A percentile compares a stretch with the other conserved stretches of the same genome.
phyloP scores from a whole-genome alignment of 2,888 invertebrate species.

The Allacma fusca region DNA sequence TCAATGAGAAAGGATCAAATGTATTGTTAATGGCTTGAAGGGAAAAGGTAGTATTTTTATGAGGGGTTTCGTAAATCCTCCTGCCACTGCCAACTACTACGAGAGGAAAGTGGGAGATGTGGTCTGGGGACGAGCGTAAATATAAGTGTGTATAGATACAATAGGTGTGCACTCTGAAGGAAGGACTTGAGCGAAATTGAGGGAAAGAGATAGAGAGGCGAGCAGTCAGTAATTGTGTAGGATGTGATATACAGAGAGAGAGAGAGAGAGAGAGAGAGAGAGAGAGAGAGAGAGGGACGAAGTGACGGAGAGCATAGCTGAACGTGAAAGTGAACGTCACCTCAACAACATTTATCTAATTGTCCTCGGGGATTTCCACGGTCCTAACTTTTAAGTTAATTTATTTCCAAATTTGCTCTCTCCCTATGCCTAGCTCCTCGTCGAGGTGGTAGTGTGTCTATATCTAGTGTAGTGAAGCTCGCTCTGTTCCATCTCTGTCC shows the following conservation, averaged over 20 bases:
- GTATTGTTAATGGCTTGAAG: too few relatives aligned
- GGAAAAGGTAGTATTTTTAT: background rate
- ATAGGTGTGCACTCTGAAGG: background rate
- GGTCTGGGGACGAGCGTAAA: background rate
- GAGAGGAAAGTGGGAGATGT: background rate
- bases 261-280: background rate
- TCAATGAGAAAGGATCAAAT: too few relatives aligned
- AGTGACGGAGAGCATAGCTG: background rate
- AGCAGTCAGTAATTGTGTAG: too few relatives aligned
- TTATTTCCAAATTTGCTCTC: slow-evolving; percentile 37
- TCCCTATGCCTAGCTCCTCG: background rate
- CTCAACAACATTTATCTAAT: slow-evolving; percentile 45
- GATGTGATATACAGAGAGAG: background rate
- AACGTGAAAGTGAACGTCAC: slow-evolving; percentile 27
- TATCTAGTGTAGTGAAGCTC: background rate
- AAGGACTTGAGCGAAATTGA: slow-evolving; percentile 12
- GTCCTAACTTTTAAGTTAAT: slow-evolving; percentile 42
- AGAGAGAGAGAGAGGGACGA: background rate
- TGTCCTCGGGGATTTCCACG: slow-evolving; percentile 38
- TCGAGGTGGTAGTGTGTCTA: background rate
- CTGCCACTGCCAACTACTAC: too few relatives aligned
- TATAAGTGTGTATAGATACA: background rate
- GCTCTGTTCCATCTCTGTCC: background rate
- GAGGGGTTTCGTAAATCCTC: background rate
- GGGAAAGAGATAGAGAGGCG: background rate